Conservation (phyloP, 2,888 invertebrate species). For the Scaeva pyrastri region DNA sequence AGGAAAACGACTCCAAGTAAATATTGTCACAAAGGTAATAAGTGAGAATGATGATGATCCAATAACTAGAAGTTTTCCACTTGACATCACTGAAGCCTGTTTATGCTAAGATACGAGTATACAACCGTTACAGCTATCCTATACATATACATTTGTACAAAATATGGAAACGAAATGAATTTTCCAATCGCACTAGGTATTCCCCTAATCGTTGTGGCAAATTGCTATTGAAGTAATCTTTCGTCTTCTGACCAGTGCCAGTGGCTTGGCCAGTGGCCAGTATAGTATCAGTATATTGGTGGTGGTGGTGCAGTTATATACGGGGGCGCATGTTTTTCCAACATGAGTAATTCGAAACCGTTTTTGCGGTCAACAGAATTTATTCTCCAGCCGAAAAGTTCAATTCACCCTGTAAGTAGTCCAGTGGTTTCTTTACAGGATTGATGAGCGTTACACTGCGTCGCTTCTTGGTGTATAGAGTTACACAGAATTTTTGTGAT, state of each 20-base stretch:
- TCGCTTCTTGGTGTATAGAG: slow-evolving; percentile 16
- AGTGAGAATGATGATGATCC: slow-evolving; percentile 75
- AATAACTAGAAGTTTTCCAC: slow-evolving; percentile 80
- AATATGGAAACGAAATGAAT: slow-evolving; percentile 55
- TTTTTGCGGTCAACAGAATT: slow-evolving; percentile 74
- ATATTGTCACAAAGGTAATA: slow-evolving; percentile 68
- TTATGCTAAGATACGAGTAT: slow-evolving; percentile 38
- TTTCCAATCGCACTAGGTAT: slow-evolving; percentile 73
- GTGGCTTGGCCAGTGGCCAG: slow-evolving; percentile 36
- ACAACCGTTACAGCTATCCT: slow-evolving; percentile 12
- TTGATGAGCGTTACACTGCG: slow-evolving; percentile 14
- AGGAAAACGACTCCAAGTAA: slow-evolving; percentile 50
- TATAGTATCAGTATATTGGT: not conserved
- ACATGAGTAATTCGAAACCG: slow-evolving; percentile 66
- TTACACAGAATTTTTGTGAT: slow-evolving; percentile 43
- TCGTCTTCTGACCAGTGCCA: slow-evolving; percentile 1
- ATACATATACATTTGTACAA: too few relatives aligned
- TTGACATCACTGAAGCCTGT: slow-evolving; percentile 80
- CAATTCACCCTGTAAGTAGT: slow-evolving; percentile 69
- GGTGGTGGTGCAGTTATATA: slow-evolving; percentile 12
- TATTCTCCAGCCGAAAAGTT: slow-evolving; percentile 75
- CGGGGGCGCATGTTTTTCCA: slow-evolving; percentile 61
- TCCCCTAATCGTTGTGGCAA: slow-evolving; percentile 76
- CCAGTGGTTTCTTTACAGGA: slow-evolving; percentile 41
- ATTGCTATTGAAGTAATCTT: slow-evolving; percentile 50